phyloP scores from a whole-genome alignment of 2,888 invertebrate genomes.

The Nephrotoma flavescens region DNA sequence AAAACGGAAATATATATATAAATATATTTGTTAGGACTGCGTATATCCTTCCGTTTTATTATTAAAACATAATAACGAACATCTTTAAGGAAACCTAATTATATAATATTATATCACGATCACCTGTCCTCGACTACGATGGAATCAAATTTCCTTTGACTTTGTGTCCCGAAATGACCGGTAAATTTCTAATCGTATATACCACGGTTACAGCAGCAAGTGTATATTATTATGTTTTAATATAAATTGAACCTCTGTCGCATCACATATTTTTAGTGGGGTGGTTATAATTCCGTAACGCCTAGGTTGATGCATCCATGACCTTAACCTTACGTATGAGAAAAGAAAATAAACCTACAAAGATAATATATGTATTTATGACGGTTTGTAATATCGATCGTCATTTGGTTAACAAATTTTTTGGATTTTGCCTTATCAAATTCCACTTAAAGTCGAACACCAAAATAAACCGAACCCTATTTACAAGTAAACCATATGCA shows the following conservation, averaged over 20 bases:
- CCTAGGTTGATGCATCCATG: neutral
- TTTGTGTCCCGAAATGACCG: neutral
- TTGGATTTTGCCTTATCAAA: neutral
- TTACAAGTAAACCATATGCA: neutral
- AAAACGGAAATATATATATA: neutral
- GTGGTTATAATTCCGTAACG: neutral
- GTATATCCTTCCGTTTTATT: neutral
- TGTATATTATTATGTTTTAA: neutral
- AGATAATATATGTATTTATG: neutral
- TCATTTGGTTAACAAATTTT: neutral
- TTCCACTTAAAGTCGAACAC: neutral
- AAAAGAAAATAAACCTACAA: neutral
- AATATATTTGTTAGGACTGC: neutral
- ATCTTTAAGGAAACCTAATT: neutral
- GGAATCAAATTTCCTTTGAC: neutral
- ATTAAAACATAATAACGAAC: neutral
- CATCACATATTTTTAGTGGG: neutral
- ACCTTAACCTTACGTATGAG: neutral
- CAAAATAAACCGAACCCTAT: neutral
- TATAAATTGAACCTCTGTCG: neutral
- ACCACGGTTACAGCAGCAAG: neutral
- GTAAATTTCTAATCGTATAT: neutral
- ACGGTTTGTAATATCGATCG: neutral
- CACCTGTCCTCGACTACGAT: neutral
- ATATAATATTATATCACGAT: neutral